A percentile compares a stretch with the other conserved stretches of the same genome.
These are phyloP conservation scores for Drosophila ustulata DNA, from an alignment of 2,888 invertebrate species.

Conservation along the genomic window DNA sequence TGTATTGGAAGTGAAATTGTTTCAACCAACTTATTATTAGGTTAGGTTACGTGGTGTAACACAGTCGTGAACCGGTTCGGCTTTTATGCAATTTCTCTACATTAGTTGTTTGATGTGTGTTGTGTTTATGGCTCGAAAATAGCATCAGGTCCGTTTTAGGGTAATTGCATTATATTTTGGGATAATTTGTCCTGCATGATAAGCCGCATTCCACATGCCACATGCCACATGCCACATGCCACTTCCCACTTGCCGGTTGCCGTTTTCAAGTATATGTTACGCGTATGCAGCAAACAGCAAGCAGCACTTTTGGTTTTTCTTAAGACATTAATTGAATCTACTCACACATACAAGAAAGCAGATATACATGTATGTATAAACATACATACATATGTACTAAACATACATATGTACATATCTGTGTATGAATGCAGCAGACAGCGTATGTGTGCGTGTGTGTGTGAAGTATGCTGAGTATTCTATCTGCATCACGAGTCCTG, in stretches of 20 bases:
- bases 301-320: conserved; percentile 20
- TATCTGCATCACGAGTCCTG: conserved; percentile 49
- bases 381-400: no score
- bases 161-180: conserved; percentile 18
- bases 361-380: no score
- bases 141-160: conserved; percentile 3
- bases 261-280: neutral
- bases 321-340: conserved; percentile 35
- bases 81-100: neutral
- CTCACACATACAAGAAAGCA: neutral
- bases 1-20: no score
- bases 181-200: conserved; percentile 30
- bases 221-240: conserved; percentile 16
- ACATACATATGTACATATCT: no score
- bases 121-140: neutral
- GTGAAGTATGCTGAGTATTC: conserved; percentile 16
- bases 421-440: neutral
- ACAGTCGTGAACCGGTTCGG: no score
- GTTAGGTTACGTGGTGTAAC: no score
- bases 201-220: conserved; percentile 19
- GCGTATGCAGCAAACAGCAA: neutral
- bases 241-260: conserved; percentile 19
- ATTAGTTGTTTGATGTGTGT: neutral
- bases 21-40: no score
- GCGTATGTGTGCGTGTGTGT: neutral